A percentile compares a stretch with the other conserved stretches of the same genome.
Evolutionary conservation across 2,888 invertebrate species (phyloP).

Genomic region (Ophraella communa): DNA sequence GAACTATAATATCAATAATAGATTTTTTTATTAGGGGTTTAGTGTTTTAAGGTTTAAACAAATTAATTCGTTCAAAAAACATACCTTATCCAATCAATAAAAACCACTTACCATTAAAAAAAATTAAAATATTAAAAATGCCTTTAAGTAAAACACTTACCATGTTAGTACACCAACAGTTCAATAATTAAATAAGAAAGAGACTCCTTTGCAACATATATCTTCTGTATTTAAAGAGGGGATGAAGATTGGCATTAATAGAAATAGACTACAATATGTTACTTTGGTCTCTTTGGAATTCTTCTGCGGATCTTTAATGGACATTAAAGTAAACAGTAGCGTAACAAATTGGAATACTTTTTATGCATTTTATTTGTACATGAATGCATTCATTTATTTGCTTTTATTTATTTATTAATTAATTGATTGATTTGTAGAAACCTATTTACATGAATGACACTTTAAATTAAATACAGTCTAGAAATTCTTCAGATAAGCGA

Average conservation of each 20-base stretch:
- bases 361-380: not conserved
- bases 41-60: no score
- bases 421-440: no score
- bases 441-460: no score
- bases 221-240: slow-evolving; percentile 6
- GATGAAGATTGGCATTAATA: slow-evolving; percentile 17
- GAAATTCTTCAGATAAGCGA: no score
- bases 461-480: no score
- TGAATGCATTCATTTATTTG: no score
- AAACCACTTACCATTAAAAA: not conserved
- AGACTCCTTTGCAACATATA: not conserved
- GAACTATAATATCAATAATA: no score
- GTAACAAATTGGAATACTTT: not conserved
- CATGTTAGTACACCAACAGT: not conserved
- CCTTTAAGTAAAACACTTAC: slow-evolving; percentile 4
- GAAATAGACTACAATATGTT: slow-evolving; percentile 7
- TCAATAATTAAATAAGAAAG: slow-evolving; percentile 2
- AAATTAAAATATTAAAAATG: no score
- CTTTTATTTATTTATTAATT: no score
- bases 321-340: slow-evolving; percentile 17
- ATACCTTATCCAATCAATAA: not conserved
- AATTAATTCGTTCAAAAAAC: no score
- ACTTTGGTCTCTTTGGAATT: slow-evolving; percentile 13
- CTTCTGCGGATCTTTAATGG: not conserved
- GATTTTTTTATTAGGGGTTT: no score